These are phyloP conservation scores for zebrafish (Danio rerio) DNA, from an alignment of 2,113 vertebrate species.

Conservation along the genomic window GRCz12tu NC_133188.1:11404501-11405000, in stretches of 20 bases:
- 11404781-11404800: too few relatives aligned
- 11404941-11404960: too few relatives aligned
- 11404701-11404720: conserved; percentile 95
- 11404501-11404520: conserved; percentile 50
- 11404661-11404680: conserved; percentile 80
- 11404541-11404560: conserved; percentile 91
- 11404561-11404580: conserved; percentile 9
- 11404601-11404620: neutral
- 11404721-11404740: conserved; percentile 87
- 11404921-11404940: too few relatives aligned
- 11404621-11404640: too few relatives aligned
- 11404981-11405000: too few relatives aligned
- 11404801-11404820: too few relatives aligned
- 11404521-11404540: conserved; percentile 94
- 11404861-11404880: too few relatives aligned
- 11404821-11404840: too few relatives aligned
- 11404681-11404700: conserved; percentile 89
- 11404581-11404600: neutral
- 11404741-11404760: conserved; percentile 76
- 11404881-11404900: too few relatives aligned
- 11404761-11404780: neutral
- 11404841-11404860: too few relatives aligned
- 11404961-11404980: too few relatives aligned
- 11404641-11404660: neutral
- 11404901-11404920: too few relatives aligned